These are phyloP conservation scores for Merluccius polli DNA, from an alignment of 2,797 vertebrate species.

Conservation along the genomic window DNA sequence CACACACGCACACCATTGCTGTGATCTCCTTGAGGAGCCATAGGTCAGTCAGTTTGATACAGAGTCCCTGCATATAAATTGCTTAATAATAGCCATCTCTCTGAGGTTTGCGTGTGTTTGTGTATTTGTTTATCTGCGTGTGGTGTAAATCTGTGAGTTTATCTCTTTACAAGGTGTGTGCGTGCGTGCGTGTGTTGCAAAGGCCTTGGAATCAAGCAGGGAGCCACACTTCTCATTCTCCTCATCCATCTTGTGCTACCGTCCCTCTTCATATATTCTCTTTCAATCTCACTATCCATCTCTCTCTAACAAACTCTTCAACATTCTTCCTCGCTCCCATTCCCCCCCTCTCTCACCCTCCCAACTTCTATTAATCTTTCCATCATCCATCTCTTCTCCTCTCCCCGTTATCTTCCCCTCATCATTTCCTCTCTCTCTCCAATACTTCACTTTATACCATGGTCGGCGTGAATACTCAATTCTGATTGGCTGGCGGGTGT, in stretches of 20 bases:
- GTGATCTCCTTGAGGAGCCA: constrained; percentile 47
- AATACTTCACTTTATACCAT: too few species aligned
- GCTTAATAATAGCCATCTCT: constrained; percentile 66
- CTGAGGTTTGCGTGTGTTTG: constrained; percentile 32
- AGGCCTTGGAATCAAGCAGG: neutral
- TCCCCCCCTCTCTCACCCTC: neutral
- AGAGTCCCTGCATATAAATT: constrained; percentile 70
- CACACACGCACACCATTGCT: neutral
- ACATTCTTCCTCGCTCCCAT: neutral
- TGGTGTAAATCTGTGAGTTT: constrained; percentile 14
- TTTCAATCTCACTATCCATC: constrained; percentile 9
- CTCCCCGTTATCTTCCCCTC: neutral
- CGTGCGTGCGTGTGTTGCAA: neutral
- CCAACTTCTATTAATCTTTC: constrained; percentile 1
- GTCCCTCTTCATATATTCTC: constrained; percentile 8
- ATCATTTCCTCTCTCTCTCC: too few species aligned
- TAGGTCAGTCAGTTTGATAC: constrained; percentile 66
- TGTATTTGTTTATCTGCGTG: constrained; percentile 12
- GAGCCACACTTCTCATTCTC: neutral
- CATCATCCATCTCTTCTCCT: neutral
- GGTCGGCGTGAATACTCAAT: too few species aligned
- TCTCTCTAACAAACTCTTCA: constrained; percentile 2
- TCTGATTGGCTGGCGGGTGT: too few species aligned
- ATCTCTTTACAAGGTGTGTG: constrained; percentile 4
- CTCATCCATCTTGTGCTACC: neutral